Conservation (phyloP, 2,113 vertebrate species). For the Carollia perspicillata region DNA sequence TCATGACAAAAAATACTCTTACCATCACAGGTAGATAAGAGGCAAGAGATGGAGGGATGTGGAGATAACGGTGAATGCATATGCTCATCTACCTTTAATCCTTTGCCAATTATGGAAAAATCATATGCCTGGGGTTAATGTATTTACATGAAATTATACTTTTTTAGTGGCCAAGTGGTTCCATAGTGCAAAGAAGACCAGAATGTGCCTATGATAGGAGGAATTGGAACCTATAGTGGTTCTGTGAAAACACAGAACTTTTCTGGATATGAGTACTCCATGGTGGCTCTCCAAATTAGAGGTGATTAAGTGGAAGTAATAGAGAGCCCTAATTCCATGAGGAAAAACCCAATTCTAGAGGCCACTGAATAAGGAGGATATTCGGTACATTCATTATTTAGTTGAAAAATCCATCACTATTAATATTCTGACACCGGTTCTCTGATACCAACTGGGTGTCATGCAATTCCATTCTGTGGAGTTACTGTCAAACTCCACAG, state of each 20-base stretch:
- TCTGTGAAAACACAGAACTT: background rate
- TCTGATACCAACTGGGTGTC: background rate
- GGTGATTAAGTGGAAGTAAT: background rate
- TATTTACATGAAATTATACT: background rate
- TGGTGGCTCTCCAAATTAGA: background rate
- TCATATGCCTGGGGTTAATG: background rate
- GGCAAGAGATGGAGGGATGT: background rate
- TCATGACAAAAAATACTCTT: background rate
- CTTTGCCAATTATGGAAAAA: background rate
- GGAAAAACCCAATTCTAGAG: background rate
- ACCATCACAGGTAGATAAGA: background rate
- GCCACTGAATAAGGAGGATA: background rate
- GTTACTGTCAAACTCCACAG: background rate
- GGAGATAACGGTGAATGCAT: background rate
- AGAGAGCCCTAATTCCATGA: background rate
- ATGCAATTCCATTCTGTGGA: background rate
- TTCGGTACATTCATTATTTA: background rate
- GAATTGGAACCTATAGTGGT: background rate
- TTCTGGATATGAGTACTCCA: background rate
- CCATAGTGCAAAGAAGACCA: background rate
- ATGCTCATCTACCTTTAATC: background rate
- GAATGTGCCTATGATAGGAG: background rate
- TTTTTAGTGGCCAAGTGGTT: background rate
- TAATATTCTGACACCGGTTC: background rate
- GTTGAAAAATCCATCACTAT: background rate